A percentile compares a stretch with the other conserved stretches of the same genome.
Conservation (phyloP, 2,888 invertebrate species). For the Dynastes grantii region DNA sequence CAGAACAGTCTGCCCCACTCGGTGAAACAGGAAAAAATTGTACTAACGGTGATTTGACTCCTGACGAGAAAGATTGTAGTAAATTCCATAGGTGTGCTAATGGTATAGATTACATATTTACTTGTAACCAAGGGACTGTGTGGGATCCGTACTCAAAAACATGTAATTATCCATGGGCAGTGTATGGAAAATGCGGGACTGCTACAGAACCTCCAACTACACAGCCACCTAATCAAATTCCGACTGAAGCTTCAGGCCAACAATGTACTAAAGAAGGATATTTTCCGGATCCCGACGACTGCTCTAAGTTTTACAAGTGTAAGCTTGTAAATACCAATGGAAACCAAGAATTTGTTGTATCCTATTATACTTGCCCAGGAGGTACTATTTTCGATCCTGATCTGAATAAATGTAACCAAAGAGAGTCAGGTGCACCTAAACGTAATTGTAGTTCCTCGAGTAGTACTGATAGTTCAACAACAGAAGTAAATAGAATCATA, state of each 20-base stretch:
- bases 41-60: conserved; percentile 64
- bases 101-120: conserved; percentile 61
- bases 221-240: conserved; percentile 43
- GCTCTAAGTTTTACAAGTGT: conserved; percentile 69
- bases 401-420: conserved; percentile 14
- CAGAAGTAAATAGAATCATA: conserved; percentile 35
- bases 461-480: conserved; percentile 8
- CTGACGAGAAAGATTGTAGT: conserved; percentile 63
- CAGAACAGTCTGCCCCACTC: conserved; percentile 1
- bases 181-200: conserved; percentile 54
- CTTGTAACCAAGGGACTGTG: conserved; percentile 81
- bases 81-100: conserved; percentile 65
- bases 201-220: conserved; percentile 40
- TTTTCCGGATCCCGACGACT: conserved; percentile 27
- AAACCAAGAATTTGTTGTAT: conserved; percentile 71
- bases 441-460: conserved; percentile 11
- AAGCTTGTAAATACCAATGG: conserved; percentile 69
- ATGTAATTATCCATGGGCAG: conserved; percentile 73
- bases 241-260: not conserved
- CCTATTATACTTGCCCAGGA: conserved; percentile 29
- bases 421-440: conserved; percentile 13
- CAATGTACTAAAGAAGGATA: conserved; percentile 18
- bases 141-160: conserved; percentile 80
- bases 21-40: conserved; percentile 27
- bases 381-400: conserved; percentile 69